Conservation (phyloP, 2,797 vertebrate genomes). For the Enteromius radiatus region DNA sequence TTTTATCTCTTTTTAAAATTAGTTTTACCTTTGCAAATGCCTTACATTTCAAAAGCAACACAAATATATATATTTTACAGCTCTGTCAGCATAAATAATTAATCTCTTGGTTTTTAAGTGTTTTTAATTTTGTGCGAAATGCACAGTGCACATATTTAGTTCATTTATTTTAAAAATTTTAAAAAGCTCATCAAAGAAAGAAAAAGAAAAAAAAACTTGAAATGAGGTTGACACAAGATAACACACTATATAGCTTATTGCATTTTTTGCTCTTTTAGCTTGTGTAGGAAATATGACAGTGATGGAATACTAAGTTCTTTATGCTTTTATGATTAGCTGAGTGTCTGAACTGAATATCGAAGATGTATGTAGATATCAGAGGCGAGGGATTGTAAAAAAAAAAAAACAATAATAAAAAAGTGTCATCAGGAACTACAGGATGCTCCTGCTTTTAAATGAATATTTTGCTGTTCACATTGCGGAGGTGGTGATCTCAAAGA, state of each 20-base stretch:
- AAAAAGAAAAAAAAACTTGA: slow-evolving; percentile 16
- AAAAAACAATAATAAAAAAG: neutral
- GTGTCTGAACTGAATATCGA: slow-evolving; percentile 44
- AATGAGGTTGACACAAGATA: slow-evolving; percentile 26
- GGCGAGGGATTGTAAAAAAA: slow-evolving; percentile 33
- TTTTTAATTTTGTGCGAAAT: slow-evolving; percentile 28
- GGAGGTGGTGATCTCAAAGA: slow-evolving; percentile 17
- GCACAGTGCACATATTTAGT: slow-evolving; percentile 2
- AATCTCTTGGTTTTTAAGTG: slow-evolving; percentile 33
- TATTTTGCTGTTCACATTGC: slow-evolving; percentile 45
- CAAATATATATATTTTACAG: slow-evolving; percentile 29
- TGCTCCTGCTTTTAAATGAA: slow-evolving; percentile 15
- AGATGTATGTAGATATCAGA: slow-evolving; percentile 32
- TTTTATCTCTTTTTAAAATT: slow-evolving; percentile 46
- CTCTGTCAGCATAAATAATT: slow-evolving; percentile 39
- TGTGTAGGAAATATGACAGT: slow-evolving; percentile 39
- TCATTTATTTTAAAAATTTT: slow-evolving; percentile 13
- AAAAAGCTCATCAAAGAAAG: slow-evolving; percentile 15
- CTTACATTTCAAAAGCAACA: slow-evolving; percentile 76
- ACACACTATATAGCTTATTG: slow-evolving; percentile 37
- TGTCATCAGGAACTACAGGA: neutral
- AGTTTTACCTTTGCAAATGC: slow-evolving; percentile 70
- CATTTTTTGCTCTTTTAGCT: slow-evolving; percentile 53
- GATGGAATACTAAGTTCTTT: slow-evolving; percentile 49
- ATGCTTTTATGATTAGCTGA: slow-evolving; percentile 46